Evolutionary conservation across 2,888 invertebrate genomes (phyloP), one percentile per base, ranked within the genome.

Genomic region (Argyresthia albistria): DNA sequence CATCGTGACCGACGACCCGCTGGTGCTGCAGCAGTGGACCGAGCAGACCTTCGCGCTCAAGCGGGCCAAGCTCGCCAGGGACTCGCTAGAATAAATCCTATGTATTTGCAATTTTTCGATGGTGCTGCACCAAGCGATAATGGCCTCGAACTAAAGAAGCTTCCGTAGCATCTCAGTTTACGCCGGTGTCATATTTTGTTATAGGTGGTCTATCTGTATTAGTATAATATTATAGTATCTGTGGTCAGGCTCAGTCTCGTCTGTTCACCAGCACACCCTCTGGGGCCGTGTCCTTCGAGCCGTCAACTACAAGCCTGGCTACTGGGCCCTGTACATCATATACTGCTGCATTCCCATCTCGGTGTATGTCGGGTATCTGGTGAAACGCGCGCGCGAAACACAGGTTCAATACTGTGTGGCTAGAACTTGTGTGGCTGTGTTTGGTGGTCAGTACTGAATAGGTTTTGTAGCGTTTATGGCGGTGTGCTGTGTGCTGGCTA

Each of bases 1-100:
- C 25, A 4, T 25, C 25, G 6, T 25, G 3, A 25, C 6, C 25
- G 6, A 6, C 3, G 3, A 25, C 3, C 6, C 25, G 6, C 2
- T 2, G 25, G 6, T 4, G 25, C 97, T 97, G 0, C 89, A 91
- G 25, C 89, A 92, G 52, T 98, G 95, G 92, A 94, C 98, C 1
- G 88, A 89, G 39, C 92, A 93, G 58, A 96, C 96, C 0, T 99
- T 94, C 87, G 91, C 92, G 55, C 86, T 96, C 55, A 98, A 98
- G 70, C 90, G 92, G 4, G 92, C 92, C 67, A 93, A 93, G 76
- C 91, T 96, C 53, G 93, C 94, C 54, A 90, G 90, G 58, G 94
- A 95, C 66, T 92, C 93, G 66, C 96, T 96, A 88, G n/a, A n/a
- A n/a, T n/a, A n/a, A n/a, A n/a, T n/a, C n/a, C n/a, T n/a, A n/a